These are phyloP conservation scores for Drosophila antonietae DNA, from an alignment of 2,888 invertebrate species.

Conservation along the genomic window DNA sequence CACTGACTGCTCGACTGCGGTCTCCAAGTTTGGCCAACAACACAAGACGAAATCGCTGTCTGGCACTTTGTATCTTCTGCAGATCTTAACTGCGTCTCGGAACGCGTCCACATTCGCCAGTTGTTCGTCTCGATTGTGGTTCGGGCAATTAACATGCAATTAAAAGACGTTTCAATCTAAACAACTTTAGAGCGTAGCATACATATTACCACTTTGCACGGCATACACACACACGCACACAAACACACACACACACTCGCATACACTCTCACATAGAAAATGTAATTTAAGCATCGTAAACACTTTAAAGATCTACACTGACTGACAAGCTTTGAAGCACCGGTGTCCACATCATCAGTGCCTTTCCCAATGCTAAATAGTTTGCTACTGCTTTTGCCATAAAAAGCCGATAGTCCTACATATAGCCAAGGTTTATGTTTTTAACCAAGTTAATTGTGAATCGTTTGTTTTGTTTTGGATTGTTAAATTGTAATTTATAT, in stretches of 20 bases:
- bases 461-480: not conserved
- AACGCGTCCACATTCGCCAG: conserved; percentile 29
- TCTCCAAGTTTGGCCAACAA: conserved; percentile 47
- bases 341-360: conserved; percentile 34
- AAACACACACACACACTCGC: conserved; percentile 6
- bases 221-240: conserved; percentile 15
- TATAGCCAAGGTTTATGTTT: conserved; percentile 12
- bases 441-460: conserved; percentile 3
- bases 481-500: not conserved
- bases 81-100: conserved; percentile 56
- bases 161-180: conserved; percentile 79
- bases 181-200: conserved; percentile 55
- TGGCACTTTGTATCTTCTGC: conserved; percentile 47
- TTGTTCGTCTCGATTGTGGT: conserved; percentile 41
- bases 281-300: conserved; percentile 54
- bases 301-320: conserved; percentile 46
- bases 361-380: conserved; percentile 49
- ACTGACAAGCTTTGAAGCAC: conserved; percentile 49
- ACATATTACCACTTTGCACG: conserved; percentile 62
- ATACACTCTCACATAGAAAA: conserved; percentile 12
- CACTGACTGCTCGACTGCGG: conserved; percentile 33
- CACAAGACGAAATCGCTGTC: conserved; percentile 1
- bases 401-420: conserved; percentile 18
- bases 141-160: conserved; percentile 80
- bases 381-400: conserved; percentile 21